A percentile compares a stretch with the other conserved stretches of the same genome.
Evolutionary conservation across 2,888 invertebrate genomes (phyloP).

Genomic region (Plagiodera versicolora): DNA sequence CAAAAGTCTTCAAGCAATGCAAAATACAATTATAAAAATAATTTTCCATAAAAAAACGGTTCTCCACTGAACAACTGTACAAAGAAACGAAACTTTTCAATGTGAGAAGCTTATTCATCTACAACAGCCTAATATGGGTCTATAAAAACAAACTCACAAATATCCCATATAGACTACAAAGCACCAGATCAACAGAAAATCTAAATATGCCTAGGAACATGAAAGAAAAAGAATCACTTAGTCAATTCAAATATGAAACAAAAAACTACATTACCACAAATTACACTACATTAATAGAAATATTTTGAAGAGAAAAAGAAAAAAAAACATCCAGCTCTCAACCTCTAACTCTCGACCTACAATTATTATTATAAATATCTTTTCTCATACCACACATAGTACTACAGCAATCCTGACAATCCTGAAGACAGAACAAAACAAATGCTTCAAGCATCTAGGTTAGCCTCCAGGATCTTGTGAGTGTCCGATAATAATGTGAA

Average conservation of each 20-base stretch:
- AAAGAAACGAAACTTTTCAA: slow-evolving; percentile 9
- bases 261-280: slow-evolving; percentile 1
- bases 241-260: slow-evolving; percentile 8
- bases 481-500: not conserved
- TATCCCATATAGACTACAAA: not conserved
- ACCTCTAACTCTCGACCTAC: not conserved
- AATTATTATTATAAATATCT: not conserved
- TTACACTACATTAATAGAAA: not conserved
- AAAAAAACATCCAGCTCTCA: not conserved
- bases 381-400: not conserved
- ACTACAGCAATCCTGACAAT: not conserved
- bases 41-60: slow-evolving; percentile 1
- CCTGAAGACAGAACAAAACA: not conserved
- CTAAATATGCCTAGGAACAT: slow-evolving; percentile 4
- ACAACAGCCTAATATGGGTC: slow-evolving; percentile 8
- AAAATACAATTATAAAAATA: not conserved
- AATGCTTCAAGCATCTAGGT: not conserved
- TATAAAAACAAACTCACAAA: not conserved
- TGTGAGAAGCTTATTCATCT: slow-evolving; percentile 4
- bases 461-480: not conserved
- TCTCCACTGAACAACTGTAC: slow-evolving; percentile 5
- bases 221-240: slow-evolving; percentile 1
- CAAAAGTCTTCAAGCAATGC: slow-evolving; percentile 7
- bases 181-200: not conserved
- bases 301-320: not conserved